These are phyloP conservation scores for Pissodes strobi DNA, from an alignment of 1,140 invertebrate species.

Conservation along the genomic window DNA sequence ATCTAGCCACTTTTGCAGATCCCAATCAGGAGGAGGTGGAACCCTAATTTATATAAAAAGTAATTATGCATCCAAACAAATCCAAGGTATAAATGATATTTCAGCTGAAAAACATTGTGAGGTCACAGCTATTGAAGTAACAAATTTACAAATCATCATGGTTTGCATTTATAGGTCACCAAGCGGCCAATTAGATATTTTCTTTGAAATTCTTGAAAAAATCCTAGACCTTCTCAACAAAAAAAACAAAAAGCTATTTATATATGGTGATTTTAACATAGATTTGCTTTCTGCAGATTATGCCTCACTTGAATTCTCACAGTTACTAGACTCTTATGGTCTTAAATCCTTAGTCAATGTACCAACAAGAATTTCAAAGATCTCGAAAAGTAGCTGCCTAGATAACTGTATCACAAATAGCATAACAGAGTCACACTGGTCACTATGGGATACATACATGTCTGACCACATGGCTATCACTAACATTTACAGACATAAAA, in stretches of 20 bases:
- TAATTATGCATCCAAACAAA: too few relatives aligned
- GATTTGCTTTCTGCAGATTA: neutral
- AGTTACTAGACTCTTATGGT: neutral
- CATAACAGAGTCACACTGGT: neutral
- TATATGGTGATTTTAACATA: constrained; percentile 6
- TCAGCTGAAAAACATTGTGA: neutral
- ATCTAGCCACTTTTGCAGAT: neutral
- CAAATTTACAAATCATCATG: neutral
- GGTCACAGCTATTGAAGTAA: neutral
- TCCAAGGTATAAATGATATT: constrained; percentile 1
- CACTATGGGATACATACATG: constrained; percentile 6
- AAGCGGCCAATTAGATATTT: neutral
- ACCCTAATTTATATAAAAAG: neutral
- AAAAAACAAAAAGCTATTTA: neutral
- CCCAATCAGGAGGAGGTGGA: neutral
- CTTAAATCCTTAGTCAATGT: neutral
- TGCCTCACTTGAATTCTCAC: neutral
- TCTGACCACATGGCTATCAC: neutral
- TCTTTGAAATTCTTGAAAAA: constrained; percentile 10
- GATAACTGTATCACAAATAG: constrained; percentile 12
- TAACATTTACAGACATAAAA: too few relatives aligned
- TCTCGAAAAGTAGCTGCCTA: neutral
- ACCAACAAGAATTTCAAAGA: constrained; percentile 2
- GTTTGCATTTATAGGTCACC: constrained; percentile 3
- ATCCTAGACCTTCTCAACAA: neutral